A percentile compares a stretch with the other conserved stretches of the same genome.
phyloP scores from a whole-genome alignment of 1,140 invertebrate genomes.

The Agrilus planipennis region DNA sequence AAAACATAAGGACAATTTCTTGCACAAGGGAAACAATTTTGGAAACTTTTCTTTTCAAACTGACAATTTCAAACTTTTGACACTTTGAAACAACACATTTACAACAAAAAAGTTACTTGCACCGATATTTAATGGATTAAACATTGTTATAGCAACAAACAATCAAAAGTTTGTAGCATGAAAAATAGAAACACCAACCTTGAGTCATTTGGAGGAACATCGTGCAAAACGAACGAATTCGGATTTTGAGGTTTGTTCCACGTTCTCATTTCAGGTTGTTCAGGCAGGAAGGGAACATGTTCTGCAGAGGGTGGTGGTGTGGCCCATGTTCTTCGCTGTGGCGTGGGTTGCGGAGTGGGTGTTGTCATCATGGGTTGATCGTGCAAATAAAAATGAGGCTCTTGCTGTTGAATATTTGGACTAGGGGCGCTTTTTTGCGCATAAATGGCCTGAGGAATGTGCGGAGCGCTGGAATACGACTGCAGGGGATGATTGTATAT shows the following conservation, averaged over 20 bases:
- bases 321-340: conserved; percentile 59
- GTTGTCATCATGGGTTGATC: conserved; percentile 32
- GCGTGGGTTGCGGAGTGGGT: conserved; percentile 17
- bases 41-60: too few relatives aligned
- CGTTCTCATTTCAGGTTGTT: conserved; percentile 38
- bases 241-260: conserved; percentile 26
- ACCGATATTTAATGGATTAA: too few relatives aligned
- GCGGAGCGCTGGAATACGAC: conserved; percentile 29
- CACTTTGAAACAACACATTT: too few relatives aligned
- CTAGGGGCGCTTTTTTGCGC: conserved; percentile 17
- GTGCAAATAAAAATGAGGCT: conserved; percentile 61
- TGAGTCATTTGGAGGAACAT: conserved; percentile 23
- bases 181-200: too few relatives aligned
- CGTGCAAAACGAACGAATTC: conserved; percentile 27
- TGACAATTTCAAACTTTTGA: too few relatives aligned
- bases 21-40: too few relatives aligned
- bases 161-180: too few relatives aligned
- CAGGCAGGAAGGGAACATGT: conserved; percentile 29
- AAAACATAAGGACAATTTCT: too few relatives aligned
- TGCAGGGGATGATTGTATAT: conserved; percentile 23
- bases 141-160: too few relatives aligned
- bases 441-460: conserved; percentile 32
- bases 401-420: conserved; percentile 6
- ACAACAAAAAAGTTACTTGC: too few relatives aligned
- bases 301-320: conserved; percentile 48